Evolutionary conservation across 2,888 invertebrate genomes (phyloP).

Genomic region (Cryptosula pallasiana): DNA sequence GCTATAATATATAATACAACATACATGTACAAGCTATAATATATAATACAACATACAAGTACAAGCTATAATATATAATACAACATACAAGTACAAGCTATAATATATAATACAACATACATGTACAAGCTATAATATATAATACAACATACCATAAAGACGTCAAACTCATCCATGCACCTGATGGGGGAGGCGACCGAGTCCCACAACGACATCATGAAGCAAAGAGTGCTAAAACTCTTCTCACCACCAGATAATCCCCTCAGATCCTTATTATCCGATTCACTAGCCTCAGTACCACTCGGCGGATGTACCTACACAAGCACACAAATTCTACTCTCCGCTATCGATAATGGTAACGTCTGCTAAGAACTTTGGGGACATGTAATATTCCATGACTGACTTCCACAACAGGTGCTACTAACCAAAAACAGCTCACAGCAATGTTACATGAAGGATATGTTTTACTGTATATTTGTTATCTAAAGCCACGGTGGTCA

Average conservation of each 20-base stretch:
- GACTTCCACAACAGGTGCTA: no score
- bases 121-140: background rate
- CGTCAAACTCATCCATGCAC: slow-evolving; percentile 92
- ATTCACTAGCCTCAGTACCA: background rate
- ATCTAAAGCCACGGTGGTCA: no score
- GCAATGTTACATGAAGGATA: no score
- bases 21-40: no score
- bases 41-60: no score
- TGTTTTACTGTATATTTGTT: no score
- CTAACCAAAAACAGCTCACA: no score
- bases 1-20: background rate
- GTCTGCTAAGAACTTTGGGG: no score
- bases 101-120: background rate
- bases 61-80: no score
- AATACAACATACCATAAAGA: slow-evolving; percentile 71
- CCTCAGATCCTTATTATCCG: slow-evolving; percentile 40
- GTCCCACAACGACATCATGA: slow-evolving; percentile 88
- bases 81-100: background rate
- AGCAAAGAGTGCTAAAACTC: slow-evolving; percentile 89
- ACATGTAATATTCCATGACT: no score
- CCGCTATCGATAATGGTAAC: no score
- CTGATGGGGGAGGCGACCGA: slow-evolving; percentile 86
- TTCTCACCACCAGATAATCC: slow-evolving; percentile 90
- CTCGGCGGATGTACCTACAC: slow-evolving; percentile 13
- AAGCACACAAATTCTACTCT: no score